Percentiles rank a stretch among this genome's conserved stretches.
These are phyloP conservation scores for Seriola quinqueradiata DNA, from an alignment of 2,113 vertebrate genomes.

Conservation along the genomic window DNA sequence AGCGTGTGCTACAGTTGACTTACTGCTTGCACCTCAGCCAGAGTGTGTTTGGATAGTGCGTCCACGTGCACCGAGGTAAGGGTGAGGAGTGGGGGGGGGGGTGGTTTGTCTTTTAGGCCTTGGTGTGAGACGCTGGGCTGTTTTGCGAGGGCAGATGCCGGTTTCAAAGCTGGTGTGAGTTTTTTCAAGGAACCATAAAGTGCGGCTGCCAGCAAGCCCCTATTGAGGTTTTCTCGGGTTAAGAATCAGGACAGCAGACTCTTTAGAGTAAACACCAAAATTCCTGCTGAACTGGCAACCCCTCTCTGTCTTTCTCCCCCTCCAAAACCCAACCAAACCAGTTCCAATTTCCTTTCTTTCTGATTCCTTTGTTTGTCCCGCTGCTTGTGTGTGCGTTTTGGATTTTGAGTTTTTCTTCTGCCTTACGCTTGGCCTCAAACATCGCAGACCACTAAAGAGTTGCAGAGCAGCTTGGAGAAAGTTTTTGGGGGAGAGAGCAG, in stretches of 20 bases:
- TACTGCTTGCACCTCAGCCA: slow-evolving; percentile 43
- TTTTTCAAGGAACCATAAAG: slow-evolving; percentile 63
- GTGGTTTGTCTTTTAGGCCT: slow-evolving; percentile 76
- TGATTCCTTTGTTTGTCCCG: slow-evolving; percentile 59
- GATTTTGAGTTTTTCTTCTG: slow-evolving; percentile 48
- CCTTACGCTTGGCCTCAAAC: slow-evolving; percentile 32
- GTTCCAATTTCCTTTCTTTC: slow-evolving; percentile 67
- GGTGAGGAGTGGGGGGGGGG: slow-evolving; percentile 11
- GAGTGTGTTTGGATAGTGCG: slow-evolving; percentile 61
- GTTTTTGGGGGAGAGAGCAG: slow-evolving; percentile 30
- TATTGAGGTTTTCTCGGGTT: slow-evolving; percentile 50
- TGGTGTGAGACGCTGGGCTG: slow-evolving; percentile 60
- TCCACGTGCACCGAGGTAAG: slow-evolving; percentile 60
- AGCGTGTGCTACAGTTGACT: slow-evolving; percentile 67
- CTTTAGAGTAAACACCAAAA: slow-evolving; percentile 71
- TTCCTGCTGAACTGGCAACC: slow-evolving; percentile 58
- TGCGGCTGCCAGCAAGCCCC: slow-evolving; percentile 65
- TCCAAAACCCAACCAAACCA: slow-evolving; percentile 58
- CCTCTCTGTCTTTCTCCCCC: slow-evolving; percentile 24
- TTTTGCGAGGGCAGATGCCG: slow-evolving; percentile 51
- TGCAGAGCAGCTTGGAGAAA: slow-evolving; percentile 26
- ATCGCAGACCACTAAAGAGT: slow-evolving; percentile 29
- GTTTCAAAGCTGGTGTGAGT: slow-evolving; percentile 68
- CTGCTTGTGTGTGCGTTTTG: slow-evolving; percentile 47
- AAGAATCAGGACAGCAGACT: slow-evolving; percentile 61